These are phyloP conservation scores for Porites rus DNA, from an alignment of 92 coral and sea anemone genomes.

Conservation along the genomic window DNA sequence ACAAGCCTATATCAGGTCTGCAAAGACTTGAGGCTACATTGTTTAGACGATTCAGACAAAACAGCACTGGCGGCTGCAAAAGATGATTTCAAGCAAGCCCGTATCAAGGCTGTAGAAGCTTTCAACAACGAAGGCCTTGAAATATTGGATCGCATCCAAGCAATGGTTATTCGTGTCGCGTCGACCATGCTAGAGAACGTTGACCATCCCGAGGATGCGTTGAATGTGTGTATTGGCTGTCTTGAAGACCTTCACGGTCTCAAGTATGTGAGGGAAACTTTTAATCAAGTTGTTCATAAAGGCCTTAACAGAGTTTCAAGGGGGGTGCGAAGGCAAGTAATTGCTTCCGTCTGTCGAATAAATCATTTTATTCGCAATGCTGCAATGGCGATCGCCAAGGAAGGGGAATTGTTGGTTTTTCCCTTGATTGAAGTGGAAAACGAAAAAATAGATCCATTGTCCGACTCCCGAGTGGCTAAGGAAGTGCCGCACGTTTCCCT, in stretches of 20 bases:
- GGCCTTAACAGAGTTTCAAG: background rate
- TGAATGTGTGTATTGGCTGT: background rate
- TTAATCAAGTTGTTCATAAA: background rate
- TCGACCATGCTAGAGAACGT: constrained; percentile 13
- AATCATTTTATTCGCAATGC: constrained; percentile 6
- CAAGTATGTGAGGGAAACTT: background rate
- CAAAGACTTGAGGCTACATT: background rate
- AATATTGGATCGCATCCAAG: constrained; percentile 2
- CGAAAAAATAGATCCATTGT: background rate
- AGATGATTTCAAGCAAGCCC: constrained; percentile 1
- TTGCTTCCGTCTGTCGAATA: constrained; percentile 19
- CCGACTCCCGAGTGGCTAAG: constrained; percentile 2
- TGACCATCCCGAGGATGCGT: constrained; percentile 10
- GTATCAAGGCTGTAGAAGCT: constrained; percentile 4
- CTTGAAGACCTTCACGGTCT: constrained; percentile 25
- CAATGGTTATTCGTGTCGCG: constrained; percentile 18
- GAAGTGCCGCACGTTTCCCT: background rate
- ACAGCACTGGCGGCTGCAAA: background rate
- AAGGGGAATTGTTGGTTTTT: background rate
- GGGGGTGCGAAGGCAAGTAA: background rate
- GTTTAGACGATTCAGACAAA: background rate
- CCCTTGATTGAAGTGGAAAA: constrained; percentile 7
- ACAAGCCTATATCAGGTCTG: background rate
- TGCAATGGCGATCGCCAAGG: background rate
- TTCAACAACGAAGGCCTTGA: background rate